A percentile compares a stretch with the other conserved stretches of the same genome.
phyloP scores from a whole-genome alignment of 2,888 invertebrate species.

The Drosophila affinis region DNA sequence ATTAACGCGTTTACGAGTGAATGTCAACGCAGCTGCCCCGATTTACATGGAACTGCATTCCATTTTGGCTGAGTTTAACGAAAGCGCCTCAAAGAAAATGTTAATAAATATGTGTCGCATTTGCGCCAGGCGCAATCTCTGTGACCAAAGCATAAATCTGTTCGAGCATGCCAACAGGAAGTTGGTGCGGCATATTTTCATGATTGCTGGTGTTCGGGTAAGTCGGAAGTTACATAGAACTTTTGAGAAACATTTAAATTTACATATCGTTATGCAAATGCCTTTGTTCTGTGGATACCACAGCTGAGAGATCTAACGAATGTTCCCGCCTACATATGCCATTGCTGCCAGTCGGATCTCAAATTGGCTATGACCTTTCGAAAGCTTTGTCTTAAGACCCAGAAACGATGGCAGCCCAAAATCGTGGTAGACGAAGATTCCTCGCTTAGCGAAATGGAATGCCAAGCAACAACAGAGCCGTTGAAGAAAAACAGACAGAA shows the following conservation, averaged over 20 bases:
- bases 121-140: conserved; percentile 49
- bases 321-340: conserved; percentile 53
- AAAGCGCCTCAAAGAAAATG: conserved; percentile 36
- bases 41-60: conserved; percentile 2
- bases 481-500: neutral
- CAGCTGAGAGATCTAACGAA: conserved; percentile 36
- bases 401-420: conserved; percentile 50
- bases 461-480: neutral
- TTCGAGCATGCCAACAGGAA: conserved; percentile 52
- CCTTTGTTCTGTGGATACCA: neutral
- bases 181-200: conserved; percentile 47
- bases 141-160: conserved; percentile 43
- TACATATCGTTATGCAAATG: neutral
- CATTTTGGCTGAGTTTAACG: neutral
- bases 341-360: conserved; percentile 61
- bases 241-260: neutral
- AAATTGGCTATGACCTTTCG: conserved; percentile 55
- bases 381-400: conserved; percentile 53
- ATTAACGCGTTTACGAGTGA: conserved; percentile 14
- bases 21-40: conserved; percentile 7
- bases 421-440: conserved; percentile 9
- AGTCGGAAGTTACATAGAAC: neutral
- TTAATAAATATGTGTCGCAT: conserved; percentile 48
- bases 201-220: conserved; percentile 59
- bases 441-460: conserved; percentile 33